Evolutionary conservation across 2,113 vertebrate genomes (phyloP).

Genomic region (Sarotherodon lohbergeri): DNA sequence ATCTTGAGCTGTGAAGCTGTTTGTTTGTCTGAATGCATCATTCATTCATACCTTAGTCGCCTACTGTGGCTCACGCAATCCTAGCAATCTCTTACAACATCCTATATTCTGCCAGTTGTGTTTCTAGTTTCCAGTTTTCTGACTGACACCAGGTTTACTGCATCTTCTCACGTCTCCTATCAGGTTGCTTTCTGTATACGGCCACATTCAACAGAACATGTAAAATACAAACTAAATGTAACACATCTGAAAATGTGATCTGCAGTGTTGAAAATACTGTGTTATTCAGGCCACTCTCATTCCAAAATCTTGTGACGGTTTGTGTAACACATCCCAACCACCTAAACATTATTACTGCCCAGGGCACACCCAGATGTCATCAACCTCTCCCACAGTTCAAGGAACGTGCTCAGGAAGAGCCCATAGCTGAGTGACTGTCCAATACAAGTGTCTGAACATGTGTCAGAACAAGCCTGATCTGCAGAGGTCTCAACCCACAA

Average conservation of each 20-base stretch:
- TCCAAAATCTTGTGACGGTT: accelerated
- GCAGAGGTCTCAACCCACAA: neutral
- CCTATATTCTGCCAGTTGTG: neutral
- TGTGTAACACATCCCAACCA: neutral
- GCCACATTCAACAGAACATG: neutral
- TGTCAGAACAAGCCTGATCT: neutral
- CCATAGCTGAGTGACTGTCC: neutral
- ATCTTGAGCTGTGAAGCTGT: neutral
- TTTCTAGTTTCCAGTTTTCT: neutral
- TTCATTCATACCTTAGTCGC: neutral
- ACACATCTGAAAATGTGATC: neutral
- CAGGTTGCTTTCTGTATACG: neutral
- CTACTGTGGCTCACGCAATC: neutral
- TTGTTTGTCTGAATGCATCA: neutral
- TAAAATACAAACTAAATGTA: neutral
- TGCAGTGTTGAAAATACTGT: neutral
- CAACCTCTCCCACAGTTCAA: neutral
- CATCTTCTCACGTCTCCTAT: neutral
- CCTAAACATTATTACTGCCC: neutral
- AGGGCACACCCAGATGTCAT: neutral
- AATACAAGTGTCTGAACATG: neutral
- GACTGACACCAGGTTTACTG: neutral
- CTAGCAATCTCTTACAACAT: neutral
- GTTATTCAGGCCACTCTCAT: neutral
- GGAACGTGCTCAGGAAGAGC: neutral